These are phyloP conservation scores for Epinephelus cyanopodus DNA, from an alignment of 2,113 vertebrate species.

Conservation along the genomic window DNA sequence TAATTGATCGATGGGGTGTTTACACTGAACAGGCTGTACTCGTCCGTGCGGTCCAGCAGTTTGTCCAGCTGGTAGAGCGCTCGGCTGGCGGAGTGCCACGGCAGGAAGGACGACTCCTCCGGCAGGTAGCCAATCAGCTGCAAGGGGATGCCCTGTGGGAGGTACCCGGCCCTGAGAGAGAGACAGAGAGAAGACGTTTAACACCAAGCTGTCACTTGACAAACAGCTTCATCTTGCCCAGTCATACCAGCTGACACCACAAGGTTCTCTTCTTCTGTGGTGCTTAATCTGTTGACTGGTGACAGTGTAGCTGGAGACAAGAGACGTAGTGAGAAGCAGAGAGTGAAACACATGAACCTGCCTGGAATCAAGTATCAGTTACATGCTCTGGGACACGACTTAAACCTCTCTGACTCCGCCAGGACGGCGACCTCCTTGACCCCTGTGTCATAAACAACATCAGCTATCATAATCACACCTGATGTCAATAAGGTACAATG, in stretches of 20 bases:
- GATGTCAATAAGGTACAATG: no score
- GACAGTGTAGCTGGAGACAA: neutral
- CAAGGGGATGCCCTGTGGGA: slow-evolving; percentile 94
- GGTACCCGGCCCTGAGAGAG: slow-evolving; percentile 91
- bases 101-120: slow-evolving; percentile 95
- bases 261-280: neutral
- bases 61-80: slow-evolving; percentile 97
- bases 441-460: no score
- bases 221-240: neutral
- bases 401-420: no score
- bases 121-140: slow-evolving; percentile 96
- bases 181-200: no score
- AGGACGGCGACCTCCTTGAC: no score
- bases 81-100: slow-evolving; percentile 96
- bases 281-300: neutral
- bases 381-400: no score
- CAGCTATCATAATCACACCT: no score
- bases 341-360: no score
- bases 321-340: neutral
- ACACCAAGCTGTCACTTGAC: neutral
- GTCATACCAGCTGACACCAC: neutral
- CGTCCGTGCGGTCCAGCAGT: slow-evolving; percentile 95
- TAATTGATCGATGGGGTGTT: slow-evolving; percentile 34
- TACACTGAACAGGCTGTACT: slow-evolving; percentile 97
- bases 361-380: neutral